Percentiles rank a stretch among this genome's conserved stretches.
These are phyloP conservation scores for Phataginus tetradactyla DNA, from an alignment of 2,797 vertebrate genomes.

Conservation along the genomic window DNA sequence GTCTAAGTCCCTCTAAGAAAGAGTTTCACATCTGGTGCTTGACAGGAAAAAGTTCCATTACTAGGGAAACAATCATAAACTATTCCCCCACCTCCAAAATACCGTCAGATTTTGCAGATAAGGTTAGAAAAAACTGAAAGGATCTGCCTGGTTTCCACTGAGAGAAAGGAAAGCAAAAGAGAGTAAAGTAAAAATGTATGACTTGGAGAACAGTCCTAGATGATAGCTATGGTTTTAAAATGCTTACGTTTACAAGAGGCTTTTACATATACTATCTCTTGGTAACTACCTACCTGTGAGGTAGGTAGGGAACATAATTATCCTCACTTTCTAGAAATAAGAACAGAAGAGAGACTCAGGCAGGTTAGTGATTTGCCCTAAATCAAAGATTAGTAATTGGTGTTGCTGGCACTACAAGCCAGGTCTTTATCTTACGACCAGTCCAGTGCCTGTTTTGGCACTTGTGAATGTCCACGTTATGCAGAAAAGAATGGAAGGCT, in stretches of 20 bases:
- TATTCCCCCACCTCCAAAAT: neutral
- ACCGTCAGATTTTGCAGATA: neutral
- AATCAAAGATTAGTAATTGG: constrained; percentile 8
- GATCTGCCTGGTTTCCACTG: neutral
- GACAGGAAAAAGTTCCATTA: neutral
- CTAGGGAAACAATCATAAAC: constrained; percentile 16
- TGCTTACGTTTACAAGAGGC: neutral
- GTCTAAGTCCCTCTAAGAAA: neutral
- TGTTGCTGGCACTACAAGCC: neutral
- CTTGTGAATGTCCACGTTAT: neutral
- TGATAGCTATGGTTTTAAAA: neutral
- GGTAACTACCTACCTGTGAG: neutral
- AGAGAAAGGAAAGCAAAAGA: neutral
- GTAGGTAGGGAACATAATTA: neutral
- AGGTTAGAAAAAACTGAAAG: constrained; percentile 23
- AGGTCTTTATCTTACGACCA: neutral
- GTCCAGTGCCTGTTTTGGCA: neutral
- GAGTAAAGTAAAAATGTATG: constrained; percentile 26
- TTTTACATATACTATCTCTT: neutral
- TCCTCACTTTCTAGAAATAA: constrained; percentile 2
- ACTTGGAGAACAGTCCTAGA: neutral
- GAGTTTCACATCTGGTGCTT: neutral
- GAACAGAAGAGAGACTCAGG: constrained; percentile 1
- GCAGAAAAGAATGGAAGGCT: neutral
- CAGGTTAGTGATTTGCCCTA: neutral